These are phyloP conservation scores for Lagopus muta DNA, from an alignment of 2,113 vertebrate species.

Conservation along the genomic window DNA sequence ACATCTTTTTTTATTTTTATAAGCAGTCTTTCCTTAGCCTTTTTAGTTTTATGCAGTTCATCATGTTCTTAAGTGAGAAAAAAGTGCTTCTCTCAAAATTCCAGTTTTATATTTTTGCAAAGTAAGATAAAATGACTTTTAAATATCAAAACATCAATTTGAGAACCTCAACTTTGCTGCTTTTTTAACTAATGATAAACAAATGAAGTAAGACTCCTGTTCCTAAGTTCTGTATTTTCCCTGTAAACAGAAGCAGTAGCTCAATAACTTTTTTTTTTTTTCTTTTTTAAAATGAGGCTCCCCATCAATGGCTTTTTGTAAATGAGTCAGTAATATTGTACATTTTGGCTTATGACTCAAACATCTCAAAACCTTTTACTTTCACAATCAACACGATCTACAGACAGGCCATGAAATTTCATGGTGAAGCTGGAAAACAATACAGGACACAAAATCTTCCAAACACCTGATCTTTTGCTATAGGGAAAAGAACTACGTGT, in stretches of 20 bases:
- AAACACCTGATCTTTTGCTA: background rate
- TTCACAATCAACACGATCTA: constrained; percentile 1
- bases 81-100: background rate
- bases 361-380: constrained; percentile 23
- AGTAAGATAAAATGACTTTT: background rate
- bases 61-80: background rate
- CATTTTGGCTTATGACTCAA: background rate
- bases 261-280: background rate
- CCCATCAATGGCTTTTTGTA: background rate
- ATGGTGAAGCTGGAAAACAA: background rate
- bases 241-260: background rate
- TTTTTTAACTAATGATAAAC: background rate
- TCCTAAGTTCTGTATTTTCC: background rate
- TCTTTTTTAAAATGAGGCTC: background rate
- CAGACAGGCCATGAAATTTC: background rate
- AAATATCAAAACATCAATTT: background rate
- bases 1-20: background rate
- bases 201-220: background rate
- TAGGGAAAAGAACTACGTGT: background rate
- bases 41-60: background rate
- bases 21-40: background rate
- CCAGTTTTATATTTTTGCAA: background rate
- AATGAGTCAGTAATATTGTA: background rate
- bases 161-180: background rate
- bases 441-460: background rate